phyloP scores from a whole-genome alignment of 2,888 invertebrate genomes.

The Zygaena filipendulae region DNA sequence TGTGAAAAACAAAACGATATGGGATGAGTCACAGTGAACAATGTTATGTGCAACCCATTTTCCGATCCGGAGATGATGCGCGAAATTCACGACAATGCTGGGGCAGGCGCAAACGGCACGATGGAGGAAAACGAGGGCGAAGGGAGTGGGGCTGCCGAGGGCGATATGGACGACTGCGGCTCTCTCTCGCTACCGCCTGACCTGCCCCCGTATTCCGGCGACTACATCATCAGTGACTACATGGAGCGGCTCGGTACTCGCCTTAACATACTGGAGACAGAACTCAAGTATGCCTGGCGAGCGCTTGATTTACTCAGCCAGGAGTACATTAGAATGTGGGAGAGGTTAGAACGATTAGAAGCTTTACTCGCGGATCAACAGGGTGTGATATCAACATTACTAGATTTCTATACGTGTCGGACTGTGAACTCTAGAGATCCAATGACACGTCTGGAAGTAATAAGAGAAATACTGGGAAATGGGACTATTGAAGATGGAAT shows the following conservation, averaged over 20 bases:
- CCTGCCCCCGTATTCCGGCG: conserved; percentile 67
- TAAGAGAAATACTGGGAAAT: conserved; percentile 73
- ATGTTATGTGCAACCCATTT: conserved; percentile 53
- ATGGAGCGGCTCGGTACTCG: conserved; percentile 91
- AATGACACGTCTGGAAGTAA: conserved; percentile 67
- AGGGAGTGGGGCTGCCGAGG: conserved; percentile 64
- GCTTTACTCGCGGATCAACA: conserved; percentile 89
- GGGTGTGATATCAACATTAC: conserved; percentile 87
- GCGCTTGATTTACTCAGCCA: conserved; percentile 90
- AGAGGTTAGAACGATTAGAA: conserved; percentile 88
- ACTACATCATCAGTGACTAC: conserved; percentile 88
- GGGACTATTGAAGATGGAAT: conserved; percentile 74
- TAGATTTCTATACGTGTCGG: conserved; percentile 78
- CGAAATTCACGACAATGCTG: conserved; percentile 64
- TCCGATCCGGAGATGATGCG: conserved; percentile 65
- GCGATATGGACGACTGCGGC: conserved; percentile 63
- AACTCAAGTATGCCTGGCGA: conserved; percentile 92
- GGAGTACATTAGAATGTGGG: conserved; percentile 96
- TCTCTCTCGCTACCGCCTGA: conserved; percentile 66
- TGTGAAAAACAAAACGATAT: conserved; percentile 60
- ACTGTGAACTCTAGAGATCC: conserved; percentile 62
- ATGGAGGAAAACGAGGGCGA: conserved; percentile 67
- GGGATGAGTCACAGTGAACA: conserved; percentile 67
- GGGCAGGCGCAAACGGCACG: conserved; percentile 57
- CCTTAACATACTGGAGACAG: conserved; percentile 88